Evolutionary conservation across 1,140 invertebrate species (phyloP), one percentile per base, ranked within the genome.

Genomic region (Oncopodura yosiiana): DNA sequence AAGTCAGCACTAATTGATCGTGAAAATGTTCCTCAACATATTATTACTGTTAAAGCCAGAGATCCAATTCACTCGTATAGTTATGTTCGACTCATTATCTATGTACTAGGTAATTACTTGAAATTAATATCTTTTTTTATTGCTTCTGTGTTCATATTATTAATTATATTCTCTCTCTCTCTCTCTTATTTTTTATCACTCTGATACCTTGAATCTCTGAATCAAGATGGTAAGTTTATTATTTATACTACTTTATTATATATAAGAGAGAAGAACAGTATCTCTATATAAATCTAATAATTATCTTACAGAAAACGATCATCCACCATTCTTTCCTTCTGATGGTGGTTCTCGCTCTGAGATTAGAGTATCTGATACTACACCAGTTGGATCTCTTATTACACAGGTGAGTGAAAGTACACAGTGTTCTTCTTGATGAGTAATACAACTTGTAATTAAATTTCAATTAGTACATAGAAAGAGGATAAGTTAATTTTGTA

Each of bases 321-420:
- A 51, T 21, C 36, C 49, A 12, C 49, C 49, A 6, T 8, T 41
- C 8, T 41, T 41, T 16, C 24, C n/a, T 24, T 44, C 57, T 39
- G 54, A 55, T 19, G 52, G 53, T 18, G 30, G 27, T 11, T 29
- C 53, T 2, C 45, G 52, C n/a, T 50, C 53, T 8, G 62, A 64
- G 48, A 26, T 61, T 23, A 52, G 58, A 52, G 54, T 64, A 14
- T 56, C 62, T 24, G 62, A 64, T 54, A 61, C 62, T 3, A 56
- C 52, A 3, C 53, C 62, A 16, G 58, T 64, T 21, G 62, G 59
- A 34, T 43, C 54, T 38, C 39, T 49, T 14, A 55, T 64, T 29
- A 53, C 62, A 51, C 62, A 64, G 62, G 62, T 64, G 51, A 61
- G 34, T n/a, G n/a, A n/a, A n/a, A n/a, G n/a, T n/a, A n/a, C n/a